A percentile compares a stretch with the other conserved stretches of the same genome.
These are phyloP conservation scores for Lordiphosa andalusiaca DNA, from an alignment of 2,888 invertebrate genomes.

Conservation along the genomic window DNA sequence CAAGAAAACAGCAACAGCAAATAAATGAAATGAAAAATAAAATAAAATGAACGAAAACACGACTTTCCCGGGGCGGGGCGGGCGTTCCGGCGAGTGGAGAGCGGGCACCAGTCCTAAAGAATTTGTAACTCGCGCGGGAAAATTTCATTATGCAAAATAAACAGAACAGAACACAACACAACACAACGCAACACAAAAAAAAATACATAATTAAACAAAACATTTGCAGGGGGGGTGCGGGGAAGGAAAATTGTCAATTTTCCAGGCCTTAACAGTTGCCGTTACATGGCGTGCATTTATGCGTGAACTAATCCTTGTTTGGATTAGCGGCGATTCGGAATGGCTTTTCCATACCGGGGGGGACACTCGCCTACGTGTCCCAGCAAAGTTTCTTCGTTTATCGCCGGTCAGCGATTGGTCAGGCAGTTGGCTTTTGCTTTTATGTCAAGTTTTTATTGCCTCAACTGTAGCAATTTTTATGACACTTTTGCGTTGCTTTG, in stretches of 20 bases:
- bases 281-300: too few species aligned
- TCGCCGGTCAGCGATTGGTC: too few species aligned
- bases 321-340: too few species aligned
- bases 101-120: slow-evolving; percentile 14
- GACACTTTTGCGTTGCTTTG: slow-evolving; percentile 48
- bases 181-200: slow-evolving; percentile 12
- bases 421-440: slow-evolving; percentile 3
- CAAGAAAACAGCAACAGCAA: slow-evolving; percentile 29
- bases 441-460: slow-evolving; percentile 64
- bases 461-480: slow-evolving; percentile 62
- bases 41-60: slow-evolving; percentile 1
- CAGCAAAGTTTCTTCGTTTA: too few species aligned
- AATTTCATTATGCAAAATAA: slow-evolving; percentile 45
- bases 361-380: too few species aligned
- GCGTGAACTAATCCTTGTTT: too few species aligned
- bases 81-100: too few species aligned
- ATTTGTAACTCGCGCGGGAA: slow-evolving; percentile 42
- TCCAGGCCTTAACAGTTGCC: too few species aligned
- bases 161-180: slow-evolving; percentile 16
- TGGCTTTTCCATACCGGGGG: too few species aligned
- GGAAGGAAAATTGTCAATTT: slow-evolving; percentile 7
- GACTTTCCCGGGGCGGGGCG: too few species aligned
- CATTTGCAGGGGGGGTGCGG: slow-evolving; percentile 10
- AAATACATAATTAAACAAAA: slow-evolving; percentile 33
- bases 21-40: not conserved